phyloP scores from a whole-genome alignment of 1,140 invertebrate species.

The Caerostris darwini region DNA sequence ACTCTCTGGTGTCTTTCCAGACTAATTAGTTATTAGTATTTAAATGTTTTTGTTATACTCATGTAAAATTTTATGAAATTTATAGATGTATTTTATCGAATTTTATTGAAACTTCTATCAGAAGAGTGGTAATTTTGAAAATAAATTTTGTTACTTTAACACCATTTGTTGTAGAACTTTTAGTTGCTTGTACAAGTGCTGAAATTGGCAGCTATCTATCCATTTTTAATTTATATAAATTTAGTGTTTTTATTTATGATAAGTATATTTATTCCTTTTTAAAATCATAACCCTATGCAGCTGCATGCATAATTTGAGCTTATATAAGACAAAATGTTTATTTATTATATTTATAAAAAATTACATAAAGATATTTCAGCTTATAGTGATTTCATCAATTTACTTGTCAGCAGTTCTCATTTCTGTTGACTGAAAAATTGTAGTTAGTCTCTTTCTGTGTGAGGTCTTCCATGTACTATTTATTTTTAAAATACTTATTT shows the following conservation, averaged over 20 bases:
- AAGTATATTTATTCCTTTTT: not conserved
- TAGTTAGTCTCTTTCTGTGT: too few species aligned
- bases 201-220: not conserved
- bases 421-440: too few species aligned
- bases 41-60: too few species aligned
- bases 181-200: constrained; percentile 19
- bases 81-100: too few species aligned
- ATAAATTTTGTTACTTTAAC: not conserved
- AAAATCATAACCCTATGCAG: not conserved
- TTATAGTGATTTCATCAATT: too few species aligned
- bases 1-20: too few species aligned
- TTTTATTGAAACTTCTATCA: too few species aligned
- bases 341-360: not conserved
- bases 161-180: not conserved
- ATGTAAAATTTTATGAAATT: too few species aligned
- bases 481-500: not conserved
- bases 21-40: too few species aligned
- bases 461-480: not conserved
- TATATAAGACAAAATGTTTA: not conserved
- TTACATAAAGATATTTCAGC: not conserved
- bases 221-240: constrained; percentile 4
- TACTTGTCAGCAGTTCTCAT: too few species aligned
- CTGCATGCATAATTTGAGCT: constrained; percentile 8
- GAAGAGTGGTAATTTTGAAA: not conserved
- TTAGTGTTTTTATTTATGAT: not conserved